Conservation (phyloP, 2,888 invertebrate species). For the Esperia sulphurella region DNA sequence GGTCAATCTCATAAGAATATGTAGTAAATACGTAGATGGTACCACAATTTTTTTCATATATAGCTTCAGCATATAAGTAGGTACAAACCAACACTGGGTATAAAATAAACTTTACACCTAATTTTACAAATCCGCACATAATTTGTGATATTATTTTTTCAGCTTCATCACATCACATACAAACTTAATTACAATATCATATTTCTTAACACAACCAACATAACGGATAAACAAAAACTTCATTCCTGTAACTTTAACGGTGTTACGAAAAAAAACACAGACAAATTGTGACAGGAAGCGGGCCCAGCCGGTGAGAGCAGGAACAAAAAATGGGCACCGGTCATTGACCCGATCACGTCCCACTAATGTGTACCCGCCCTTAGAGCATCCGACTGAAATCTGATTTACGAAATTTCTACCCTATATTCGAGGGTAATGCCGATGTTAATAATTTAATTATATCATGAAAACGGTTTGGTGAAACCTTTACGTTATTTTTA, state of each 20-base stretch:
- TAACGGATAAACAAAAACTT: conserved; percentile 38
- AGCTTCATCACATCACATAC: no score
- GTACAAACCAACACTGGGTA: no score
- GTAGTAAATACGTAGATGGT: no score
- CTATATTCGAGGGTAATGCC: not conserved
- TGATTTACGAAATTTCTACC: not conserved
- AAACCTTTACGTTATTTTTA: no score
- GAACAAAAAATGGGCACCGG: conserved; percentile 52
- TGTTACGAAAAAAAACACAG: conserved; percentile 54
- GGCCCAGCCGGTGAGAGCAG: conserved; percentile 56
- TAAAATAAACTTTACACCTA: no score
- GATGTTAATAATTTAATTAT: conserved; percentile 2
- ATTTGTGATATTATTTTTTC: no score
- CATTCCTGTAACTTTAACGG: conserved; percentile 54
- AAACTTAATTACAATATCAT: not conserved
- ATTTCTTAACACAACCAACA: not conserved
- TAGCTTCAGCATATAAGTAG: no score
- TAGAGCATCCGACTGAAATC: conserved; percentile 28
- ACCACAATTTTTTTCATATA: no score
- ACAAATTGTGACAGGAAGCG: conserved; percentile 74
- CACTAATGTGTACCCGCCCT: conserved; percentile 36
- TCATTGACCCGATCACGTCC: conserved; percentile 46
- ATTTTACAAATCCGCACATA: no score
- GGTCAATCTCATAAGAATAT: no score
- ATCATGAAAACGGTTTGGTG: not conserved